Evolutionary conservation across 2,113 vertebrate genomes (phyloP), one percentile per base, ranked within the genome.

Genomic region (Pristiophorus japonicus): DNA sequence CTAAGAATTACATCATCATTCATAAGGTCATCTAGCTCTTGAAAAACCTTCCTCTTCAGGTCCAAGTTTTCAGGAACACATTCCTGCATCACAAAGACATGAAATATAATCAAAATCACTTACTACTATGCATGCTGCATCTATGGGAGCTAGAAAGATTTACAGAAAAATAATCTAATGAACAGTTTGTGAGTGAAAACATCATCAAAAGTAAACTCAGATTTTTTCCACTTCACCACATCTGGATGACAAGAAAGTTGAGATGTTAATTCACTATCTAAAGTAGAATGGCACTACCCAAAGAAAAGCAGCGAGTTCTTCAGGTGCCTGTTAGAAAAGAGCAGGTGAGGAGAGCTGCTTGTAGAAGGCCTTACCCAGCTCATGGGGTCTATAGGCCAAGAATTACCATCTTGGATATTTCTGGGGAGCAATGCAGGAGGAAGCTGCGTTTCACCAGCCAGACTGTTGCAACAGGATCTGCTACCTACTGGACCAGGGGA

Each of bases 21-120:
- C 0, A 98, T 97, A 0, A 98, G 97, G 95, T 96, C 95, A 97
- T 99, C 99, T 38, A 99, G 96, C 75, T 98, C 98, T 96, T 97
- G n/a, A 0, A 99, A 99, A 96, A 99, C 96, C 96, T 97, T 97
- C 97, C 97, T 98, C 96, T 99, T 99, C 96, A 98, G 97, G 27
- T 98, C 98, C 20, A 99, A 97, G 93, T 98, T 97, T 96, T 99
- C 99, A 0, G 99, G 99, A 38, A 98, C 97, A 96, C 98, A 98
- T 96, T 99, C 99, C 99, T 99, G 96, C 51, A 97, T 96, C 51
- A 95, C 67, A 96, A 96, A 97, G 96, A 34, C 0, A 38, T n/a
- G 38, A 95, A 87, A 66, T 51, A 47, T 34, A 18, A 92, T 92
- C 14, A 92, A 38, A 34, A 63, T 63, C 42, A 94, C 3, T 92